Evolutionary conservation across 2,797 vertebrate species (phyloP), one percentile per base, ranked within the genome.

Genomic region (Ambastaia sidthimunki): DNA sequence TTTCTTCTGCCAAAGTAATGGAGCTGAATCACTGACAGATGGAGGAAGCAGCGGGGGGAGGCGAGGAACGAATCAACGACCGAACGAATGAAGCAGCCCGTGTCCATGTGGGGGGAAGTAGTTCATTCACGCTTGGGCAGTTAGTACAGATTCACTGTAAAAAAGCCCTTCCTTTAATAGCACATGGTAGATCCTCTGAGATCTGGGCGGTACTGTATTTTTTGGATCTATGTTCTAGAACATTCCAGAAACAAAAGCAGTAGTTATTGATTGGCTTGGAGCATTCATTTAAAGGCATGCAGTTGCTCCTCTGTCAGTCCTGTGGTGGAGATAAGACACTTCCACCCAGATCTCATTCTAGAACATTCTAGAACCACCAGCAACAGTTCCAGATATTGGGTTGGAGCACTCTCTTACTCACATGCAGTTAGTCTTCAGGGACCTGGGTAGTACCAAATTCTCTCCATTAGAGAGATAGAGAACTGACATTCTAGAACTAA

Each of bases 1-100:
- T 73, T 83, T 74, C 69, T 86, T 87, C 85, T 80, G 83, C 77
- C 87, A 82, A 86, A 88, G 88, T 86, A 88, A 89, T 90, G 87
- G 84, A 71, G 83, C 82, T 84, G 89, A 89, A 91, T 89, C 83
- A 85, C 87, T 83, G 86, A 90, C 88, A 91, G 89, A 91, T 89
- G 89, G 86, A 80, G 83, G 86, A 82, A 80, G 87, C 74, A 28
- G 55, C 15, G 31, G 63, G 71, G 63, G 28, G 72, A 34, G 62
- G n/a, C n/a, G n/a, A 71, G 71, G 48, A 55, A 31, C 12, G 65
- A 60, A 48, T 62, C 37, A 41, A 41, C 37, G 37, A 10, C 7
- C 37, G 54, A 76, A 23, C 59, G 74, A 63, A 57, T 63, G 60
- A 79, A 79, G 60, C 77, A 79, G 77, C 65, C 69, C 25, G 69